phyloP scores from a whole-genome alignment of 2,113 vertebrate genomes.

The Hucho hucho region DNA sequence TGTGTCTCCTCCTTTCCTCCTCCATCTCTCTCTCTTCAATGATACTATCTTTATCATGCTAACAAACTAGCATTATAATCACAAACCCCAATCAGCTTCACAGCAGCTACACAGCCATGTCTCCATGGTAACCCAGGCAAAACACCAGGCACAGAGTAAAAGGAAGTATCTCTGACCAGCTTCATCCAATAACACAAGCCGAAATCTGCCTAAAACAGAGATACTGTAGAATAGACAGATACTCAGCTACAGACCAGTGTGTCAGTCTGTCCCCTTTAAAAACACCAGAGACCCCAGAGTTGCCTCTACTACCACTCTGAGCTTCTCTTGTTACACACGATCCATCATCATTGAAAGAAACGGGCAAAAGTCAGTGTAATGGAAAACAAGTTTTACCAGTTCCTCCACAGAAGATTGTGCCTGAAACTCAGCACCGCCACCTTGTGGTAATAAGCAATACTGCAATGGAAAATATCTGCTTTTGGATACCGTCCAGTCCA shows the following conservation, averaged over 20 bases:
- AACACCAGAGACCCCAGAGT: too few relatives aligned
- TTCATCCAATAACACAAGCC: constrained; percentile 10
- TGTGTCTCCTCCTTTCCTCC: constrained; percentile 6
- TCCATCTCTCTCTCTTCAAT: constrained; percentile 13
- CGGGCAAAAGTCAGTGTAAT: too few relatives aligned
- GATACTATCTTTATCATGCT: constrained; percentile 25
- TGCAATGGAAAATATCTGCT: background rate
- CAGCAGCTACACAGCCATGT: constrained; percentile 3
- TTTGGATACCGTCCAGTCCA: background rate
- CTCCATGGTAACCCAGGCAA: constrained; percentile 28
- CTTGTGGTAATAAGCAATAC: background rate
- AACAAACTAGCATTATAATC: constrained; percentile 33
- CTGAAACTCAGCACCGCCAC: background rate
- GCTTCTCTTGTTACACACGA: too few relatives aligned
- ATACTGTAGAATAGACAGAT: background rate
- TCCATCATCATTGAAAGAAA: too few relatives aligned
- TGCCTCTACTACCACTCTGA: too few relatives aligned
- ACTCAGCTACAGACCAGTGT: too few relatives aligned
- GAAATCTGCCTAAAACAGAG: background rate
- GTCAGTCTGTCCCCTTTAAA: too few relatives aligned
- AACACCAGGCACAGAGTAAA: constrained; percentile 16
- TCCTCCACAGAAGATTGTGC: too few relatives aligned
- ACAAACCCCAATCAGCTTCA: background rate
- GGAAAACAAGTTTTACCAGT: too few relatives aligned
- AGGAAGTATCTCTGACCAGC: background rate